phyloP scores from a whole-genome alignment of 2,888 invertebrate species.

The Bellardia bayeri region DNA sequence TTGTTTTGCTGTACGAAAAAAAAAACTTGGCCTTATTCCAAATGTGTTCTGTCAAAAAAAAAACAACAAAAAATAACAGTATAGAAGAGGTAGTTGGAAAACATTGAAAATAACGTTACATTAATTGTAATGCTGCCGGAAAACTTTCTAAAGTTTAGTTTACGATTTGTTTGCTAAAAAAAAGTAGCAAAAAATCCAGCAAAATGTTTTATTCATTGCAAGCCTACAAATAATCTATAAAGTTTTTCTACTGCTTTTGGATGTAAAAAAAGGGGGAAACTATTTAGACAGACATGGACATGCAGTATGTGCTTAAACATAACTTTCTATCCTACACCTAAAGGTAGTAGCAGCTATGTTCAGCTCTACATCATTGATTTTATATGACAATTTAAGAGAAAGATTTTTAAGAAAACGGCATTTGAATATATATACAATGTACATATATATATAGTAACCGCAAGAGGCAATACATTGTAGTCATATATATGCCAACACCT shows the following conservation, averaged over 20 bases:
- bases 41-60: neutral
- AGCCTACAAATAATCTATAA: slow-evolving; percentile 60
- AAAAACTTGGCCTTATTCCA: slow-evolving; percentile 46
- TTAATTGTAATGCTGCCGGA: slow-evolving; percentile 57
- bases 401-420: neutral
- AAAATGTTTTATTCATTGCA: slow-evolving; percentile 59
- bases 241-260: slow-evolving; percentile 11
- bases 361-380: neutral
- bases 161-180: slow-evolving; percentile 17
- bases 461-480: neutral
- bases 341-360: neutral
- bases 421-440: no score
- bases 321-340: neutral
- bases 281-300: neutral
- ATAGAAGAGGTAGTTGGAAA: neutral
- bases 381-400: neutral
- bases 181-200: neutral
- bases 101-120: slow-evolving; percentile 41
- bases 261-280: neutral
- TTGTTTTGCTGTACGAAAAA: slow-evolving; percentile 26
- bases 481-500: slow-evolving; percentile 1
- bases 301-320: neutral
- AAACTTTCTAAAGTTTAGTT: slow-evolving; percentile 42
- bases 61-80: neutral
- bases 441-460: neutral